Conservation (phyloP, 2,888 invertebrate species). For the Meghimatium bilineatum region DNA sequence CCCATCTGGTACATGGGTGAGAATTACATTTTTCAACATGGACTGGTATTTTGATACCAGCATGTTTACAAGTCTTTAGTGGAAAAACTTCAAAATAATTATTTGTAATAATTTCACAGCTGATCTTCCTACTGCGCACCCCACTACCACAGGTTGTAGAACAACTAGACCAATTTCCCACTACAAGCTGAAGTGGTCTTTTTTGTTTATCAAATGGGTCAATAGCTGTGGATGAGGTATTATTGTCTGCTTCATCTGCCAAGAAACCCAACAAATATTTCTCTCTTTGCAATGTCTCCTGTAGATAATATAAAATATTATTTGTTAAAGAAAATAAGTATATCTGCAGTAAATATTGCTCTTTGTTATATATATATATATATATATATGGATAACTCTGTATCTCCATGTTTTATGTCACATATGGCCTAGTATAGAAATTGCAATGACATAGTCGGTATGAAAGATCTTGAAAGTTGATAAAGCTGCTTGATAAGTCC, state of each 20-base stretch:
- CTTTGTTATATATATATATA: too few species aligned
- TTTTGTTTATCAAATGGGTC: slow-evolving; percentile 65
- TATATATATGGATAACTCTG: too few species aligned
- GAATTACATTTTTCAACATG: slow-evolving; percentile 88
- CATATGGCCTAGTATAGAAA: too few species aligned
- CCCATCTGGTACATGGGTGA: slow-evolving; percentile 92
- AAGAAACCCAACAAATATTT: slow-evolving; percentile 55
- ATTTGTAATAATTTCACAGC: slow-evolving; percentile 69
- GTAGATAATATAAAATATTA: slow-evolving; percentile 20
- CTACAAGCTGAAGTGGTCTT: slow-evolving; percentile 60
- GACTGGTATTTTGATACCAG: slow-evolving; percentile 81
- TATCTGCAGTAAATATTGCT: neutral
- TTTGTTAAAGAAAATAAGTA: neutral
- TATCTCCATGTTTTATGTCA: too few species aligned
- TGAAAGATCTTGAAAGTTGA: too few species aligned
- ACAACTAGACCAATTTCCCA: slow-evolving; percentile 66
- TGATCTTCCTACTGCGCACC: slow-evolving; percentile 63
- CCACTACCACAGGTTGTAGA: slow-evolving; percentile 69
- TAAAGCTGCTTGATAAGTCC: too few species aligned
- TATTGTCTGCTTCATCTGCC: slow-evolving; percentile 47
- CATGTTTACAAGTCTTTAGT: slow-evolving; percentile 58
- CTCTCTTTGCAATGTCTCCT: slow-evolving; percentile 62
- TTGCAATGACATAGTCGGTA: too few species aligned
- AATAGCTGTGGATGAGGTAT: slow-evolving; percentile 53
- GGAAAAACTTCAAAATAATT: slow-evolving; percentile 68